Percentiles rank a stretch among this genome's conserved stretches.
Conservation (phyloP, 2,113 vertebrate genomes). For the Odobenus rosmarus region DNA sequence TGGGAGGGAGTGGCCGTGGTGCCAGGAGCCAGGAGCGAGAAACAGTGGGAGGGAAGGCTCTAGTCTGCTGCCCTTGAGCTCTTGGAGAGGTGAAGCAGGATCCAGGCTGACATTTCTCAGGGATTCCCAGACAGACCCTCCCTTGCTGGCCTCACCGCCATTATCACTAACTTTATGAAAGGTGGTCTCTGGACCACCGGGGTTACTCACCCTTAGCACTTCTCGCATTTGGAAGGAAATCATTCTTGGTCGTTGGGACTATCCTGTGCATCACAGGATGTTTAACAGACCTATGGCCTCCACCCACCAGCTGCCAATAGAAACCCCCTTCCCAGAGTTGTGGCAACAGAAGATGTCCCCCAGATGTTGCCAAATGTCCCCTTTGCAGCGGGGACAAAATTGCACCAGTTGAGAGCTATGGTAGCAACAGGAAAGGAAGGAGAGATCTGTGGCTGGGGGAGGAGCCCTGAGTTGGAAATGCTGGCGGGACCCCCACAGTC, state of each 20-base stretch:
- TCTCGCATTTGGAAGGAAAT: background rate
- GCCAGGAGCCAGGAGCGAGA: slow-evolving; percentile 4
- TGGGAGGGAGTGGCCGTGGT: background rate
- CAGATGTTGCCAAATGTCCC: background rate
- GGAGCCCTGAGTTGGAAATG: background rate
- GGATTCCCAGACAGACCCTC: background rate
- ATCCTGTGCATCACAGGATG: background rate
- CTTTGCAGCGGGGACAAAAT: background rate
- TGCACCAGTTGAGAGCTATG: background rate
- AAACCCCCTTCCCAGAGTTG: background rate
- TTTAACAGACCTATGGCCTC: background rate
- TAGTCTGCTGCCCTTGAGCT: background rate
- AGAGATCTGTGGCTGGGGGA: background rate
- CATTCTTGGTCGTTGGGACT: background rate
- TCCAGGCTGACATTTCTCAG: background rate
- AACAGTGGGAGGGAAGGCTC: background rate
- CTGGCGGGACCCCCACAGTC: background rate
- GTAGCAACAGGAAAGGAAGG: background rate
- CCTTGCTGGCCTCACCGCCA: background rate
- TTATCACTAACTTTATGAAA: background rate
- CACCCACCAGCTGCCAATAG: background rate
- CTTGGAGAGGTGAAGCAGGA: background rate
- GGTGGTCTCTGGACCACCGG: background rate
- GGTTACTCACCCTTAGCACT: background rate
- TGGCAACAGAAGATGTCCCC: background rate